Conservation (phyloP, 92 coral and sea anemone genomes). For the Chrysogorgia sp. region DNA sequence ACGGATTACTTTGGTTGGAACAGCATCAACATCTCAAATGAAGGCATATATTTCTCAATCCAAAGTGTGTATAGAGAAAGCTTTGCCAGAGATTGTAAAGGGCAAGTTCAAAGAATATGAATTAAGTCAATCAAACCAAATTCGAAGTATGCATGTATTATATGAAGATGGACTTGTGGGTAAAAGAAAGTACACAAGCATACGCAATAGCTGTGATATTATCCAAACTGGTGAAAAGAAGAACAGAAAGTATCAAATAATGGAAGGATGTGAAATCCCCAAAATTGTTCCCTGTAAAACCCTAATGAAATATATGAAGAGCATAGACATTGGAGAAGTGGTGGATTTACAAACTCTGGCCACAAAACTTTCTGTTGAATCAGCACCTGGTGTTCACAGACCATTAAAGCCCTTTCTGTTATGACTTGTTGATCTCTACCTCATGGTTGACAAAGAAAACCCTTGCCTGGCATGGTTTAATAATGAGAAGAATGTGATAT, state of each 20-base stretch:
- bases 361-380: slow-evolving; percentile 44
- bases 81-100: slow-evolving; percentile 57
- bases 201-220: slow-evolving; percentile 61
- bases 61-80: slow-evolving; percentile 50
- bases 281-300: slow-evolving; percentile 60
- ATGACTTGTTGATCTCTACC: slow-evolving; percentile 61
- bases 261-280: slow-evolving; percentile 58
- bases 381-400: slow-evolving; percentile 68
- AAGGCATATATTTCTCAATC: slow-evolving; percentile 59
- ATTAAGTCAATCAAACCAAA: slow-evolving; percentile 54
- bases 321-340: slow-evolving; percentile 59
- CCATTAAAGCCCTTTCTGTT: slow-evolving; percentile 58
- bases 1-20: slow-evolving; percentile 63
- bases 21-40: slow-evolving; percentile 57
- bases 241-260: slow-evolving; percentile 46
- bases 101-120: slow-evolving; percentile 61
- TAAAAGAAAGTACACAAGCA: slow-evolving; percentile 70
- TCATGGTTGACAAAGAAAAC: slow-evolving; percentile 43
- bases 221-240: slow-evolving; percentile 37
- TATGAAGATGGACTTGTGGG: slow-evolving; percentile 67
- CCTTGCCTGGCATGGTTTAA: slow-evolving; percentile 61
- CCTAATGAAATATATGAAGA: slow-evolving; percentile 47
- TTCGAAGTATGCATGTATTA: slow-evolving; percentile 71
- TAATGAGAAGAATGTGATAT: slow-evolving; percentile 51
- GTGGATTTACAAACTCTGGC: slow-evolving; percentile 50